These are phyloP conservation scores for Pseudolaguvia tuberculata DNA, from an alignment of 2,113 vertebrate species.

Conservation along the genomic window DNA sequence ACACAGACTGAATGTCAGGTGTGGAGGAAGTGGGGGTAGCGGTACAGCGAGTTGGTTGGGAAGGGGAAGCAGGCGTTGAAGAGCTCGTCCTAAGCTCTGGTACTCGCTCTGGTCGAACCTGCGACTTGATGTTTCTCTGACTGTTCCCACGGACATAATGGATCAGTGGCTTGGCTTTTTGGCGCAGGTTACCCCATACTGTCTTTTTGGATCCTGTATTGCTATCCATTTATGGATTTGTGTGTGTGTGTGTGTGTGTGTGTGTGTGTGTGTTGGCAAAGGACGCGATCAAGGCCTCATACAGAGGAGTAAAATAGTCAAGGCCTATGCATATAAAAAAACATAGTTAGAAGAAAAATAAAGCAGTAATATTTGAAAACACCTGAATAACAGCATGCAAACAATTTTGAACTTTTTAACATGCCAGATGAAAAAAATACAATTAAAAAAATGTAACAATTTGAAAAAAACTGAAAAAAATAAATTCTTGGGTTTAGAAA, in stretches of 20 bases:
- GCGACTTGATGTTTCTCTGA: conserved; percentile 35
- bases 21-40: conserved; percentile 32
- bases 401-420: neutral
- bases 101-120: neutral
- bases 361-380: neutral
- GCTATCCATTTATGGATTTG: conserved; percentile 27
- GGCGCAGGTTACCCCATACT: conserved; percentile 56
- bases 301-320: conserved; percentile 3
- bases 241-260: neutral
- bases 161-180: conserved; percentile 56
- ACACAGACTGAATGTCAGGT: neutral
- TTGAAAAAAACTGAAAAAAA: too few species aligned
- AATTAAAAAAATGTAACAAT: too few species aligned
- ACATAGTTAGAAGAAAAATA: neutral
- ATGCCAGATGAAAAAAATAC: too few species aligned
- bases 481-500: too few species aligned
- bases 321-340: conserved; percentile 22
- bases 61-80: conserved; percentile 42
- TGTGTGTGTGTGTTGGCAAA: neutral
- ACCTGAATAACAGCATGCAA: too few species aligned
- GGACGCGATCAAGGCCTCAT: neutral
- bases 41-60: conserved; percentile 41
- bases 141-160: conserved; percentile 43
- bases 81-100: conserved; percentile 55
- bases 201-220: conserved; percentile 62